Percentiles rank a stretch among this genome's conserved stretches.
phyloP scores from a whole-genome alignment of 2,797 vertebrate genomes.

The Podargus strigoides region DNA sequence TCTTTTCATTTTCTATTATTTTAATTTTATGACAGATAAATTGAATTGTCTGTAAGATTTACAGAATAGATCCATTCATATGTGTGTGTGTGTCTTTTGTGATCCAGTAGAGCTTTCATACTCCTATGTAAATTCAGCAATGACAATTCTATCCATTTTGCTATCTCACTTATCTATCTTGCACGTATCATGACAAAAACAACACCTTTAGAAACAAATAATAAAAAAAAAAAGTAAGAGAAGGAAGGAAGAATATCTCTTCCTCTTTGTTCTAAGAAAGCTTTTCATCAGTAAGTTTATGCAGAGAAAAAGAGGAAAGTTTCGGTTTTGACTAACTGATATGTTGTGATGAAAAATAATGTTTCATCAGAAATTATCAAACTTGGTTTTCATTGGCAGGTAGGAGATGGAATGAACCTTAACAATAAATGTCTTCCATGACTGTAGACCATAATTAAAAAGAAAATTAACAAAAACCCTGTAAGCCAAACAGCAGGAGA shows the following conservation, averaged over 20 bases:
- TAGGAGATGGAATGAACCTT: neutral
- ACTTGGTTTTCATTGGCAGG: neutral
- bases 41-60: neutral
- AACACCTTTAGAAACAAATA: neutral
- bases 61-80: neutral
- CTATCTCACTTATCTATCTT: neutral
- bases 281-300: neutral
- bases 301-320: neutral
- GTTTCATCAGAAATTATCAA: neutral
- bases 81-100: neutral
- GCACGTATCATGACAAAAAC: neutral
- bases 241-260: neutral
- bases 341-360: neutral
- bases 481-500: neutral
- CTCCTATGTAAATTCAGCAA: neutral
- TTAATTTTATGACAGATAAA: neutral
- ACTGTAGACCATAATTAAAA: constrained; percentile 10
- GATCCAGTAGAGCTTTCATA: neutral
- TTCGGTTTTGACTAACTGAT: neutral
- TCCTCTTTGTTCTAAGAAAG: neutral
- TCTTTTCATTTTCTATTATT: neutral
- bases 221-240: neutral
- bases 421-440: neutral
- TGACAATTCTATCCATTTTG: neutral
- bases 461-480: neutral